Base-by-base conservation (phyloP, 2,797 vertebrate genomes). In the Pteropus rufus region DNA sequence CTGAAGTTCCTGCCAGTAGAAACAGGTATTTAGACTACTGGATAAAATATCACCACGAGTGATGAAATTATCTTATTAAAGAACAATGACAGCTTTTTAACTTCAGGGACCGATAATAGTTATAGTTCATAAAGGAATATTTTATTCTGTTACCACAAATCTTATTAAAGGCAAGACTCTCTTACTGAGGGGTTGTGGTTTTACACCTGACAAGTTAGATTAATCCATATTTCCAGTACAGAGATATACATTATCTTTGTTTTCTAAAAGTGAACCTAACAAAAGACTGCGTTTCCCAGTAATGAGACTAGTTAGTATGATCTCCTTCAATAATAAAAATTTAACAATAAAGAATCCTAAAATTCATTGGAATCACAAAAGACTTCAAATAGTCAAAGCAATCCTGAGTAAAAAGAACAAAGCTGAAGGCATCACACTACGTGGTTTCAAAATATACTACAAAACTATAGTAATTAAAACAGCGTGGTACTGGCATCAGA, bases 11-110 rank as follows among this genome's bases (percentile, higher is more conserved):
- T 90, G 90, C 24, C 60, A 21, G 88, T 34, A 23, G 65, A 94
- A 96, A 46, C 5, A 97, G 73, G 62, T 58, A 89, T 83, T 93
- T 94, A 49, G 70, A 56, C n/a, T 81, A 91, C 73, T 39, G 95
- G 87, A 96, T 86, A 95, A 94, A 97, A 95, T 62, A 95, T 92
- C 93, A 95, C 3, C 58, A 56, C 52, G 58, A 83, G 79, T 24
- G 56, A 52, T 65, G 89, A 97, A 82, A 60, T 96, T 67, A 87
- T 87, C 95, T 96, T 49, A 92, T 69, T 86, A 91, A 49, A 70
- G 73, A 95, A 97, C 90, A 96, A 79, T 52, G 80, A 86, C 7
- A 86, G 81, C 39, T 87, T 95, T 92, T 87, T 80, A 93, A 86
- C 60, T 92, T 87, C 75, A 83, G 72, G 44, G 19, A 82, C 79